A percentile compares a stretch with the other conserved stretches of the same genome.
phyloP scores from a whole-genome alignment of 1,140 invertebrate species.

The Triops cancriformis region DNA sequence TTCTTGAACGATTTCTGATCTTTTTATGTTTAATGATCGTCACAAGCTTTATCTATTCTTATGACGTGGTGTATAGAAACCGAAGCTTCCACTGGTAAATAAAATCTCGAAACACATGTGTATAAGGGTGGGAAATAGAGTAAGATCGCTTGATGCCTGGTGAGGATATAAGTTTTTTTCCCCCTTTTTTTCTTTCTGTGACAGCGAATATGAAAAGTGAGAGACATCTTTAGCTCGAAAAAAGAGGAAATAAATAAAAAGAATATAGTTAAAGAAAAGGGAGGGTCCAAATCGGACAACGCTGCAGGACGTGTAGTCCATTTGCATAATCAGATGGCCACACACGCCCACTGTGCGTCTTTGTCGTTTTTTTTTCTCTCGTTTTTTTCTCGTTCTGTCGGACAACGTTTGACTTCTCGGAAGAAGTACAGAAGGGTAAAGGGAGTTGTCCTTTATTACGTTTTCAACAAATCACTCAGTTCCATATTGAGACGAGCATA shows the following conservation, averaged over 20 bases:
- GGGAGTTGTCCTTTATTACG: background rate
- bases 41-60: too few relatives aligned
- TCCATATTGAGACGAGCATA: background rate
- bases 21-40: too few relatives aligned
- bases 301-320: background rate
- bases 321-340: conserved; percentile 6
- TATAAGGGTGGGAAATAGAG: too few relatives aligned
- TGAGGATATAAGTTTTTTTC: too few relatives aligned
- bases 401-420: too few relatives aligned
- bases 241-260: background rate
- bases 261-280: background rate
- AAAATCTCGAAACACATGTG: too few relatives aligned
- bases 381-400: background rate
- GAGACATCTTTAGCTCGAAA: background rate
- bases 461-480: conserved; percentile 11
- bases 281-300: background rate
- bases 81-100: too few relatives aligned
- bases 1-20: too few relatives aligned
- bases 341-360: background rate
- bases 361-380: background rate
- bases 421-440: too few relatives aligned
- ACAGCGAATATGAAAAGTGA: background rate
- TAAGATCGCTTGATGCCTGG: too few relatives aligned
- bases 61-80: too few relatives aligned
- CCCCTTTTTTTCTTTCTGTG: background rate